phyloP scores from a whole-genome alignment of 92 coral and sea anemone genomes.

The Hydrozoanthus gracilis region DNA sequence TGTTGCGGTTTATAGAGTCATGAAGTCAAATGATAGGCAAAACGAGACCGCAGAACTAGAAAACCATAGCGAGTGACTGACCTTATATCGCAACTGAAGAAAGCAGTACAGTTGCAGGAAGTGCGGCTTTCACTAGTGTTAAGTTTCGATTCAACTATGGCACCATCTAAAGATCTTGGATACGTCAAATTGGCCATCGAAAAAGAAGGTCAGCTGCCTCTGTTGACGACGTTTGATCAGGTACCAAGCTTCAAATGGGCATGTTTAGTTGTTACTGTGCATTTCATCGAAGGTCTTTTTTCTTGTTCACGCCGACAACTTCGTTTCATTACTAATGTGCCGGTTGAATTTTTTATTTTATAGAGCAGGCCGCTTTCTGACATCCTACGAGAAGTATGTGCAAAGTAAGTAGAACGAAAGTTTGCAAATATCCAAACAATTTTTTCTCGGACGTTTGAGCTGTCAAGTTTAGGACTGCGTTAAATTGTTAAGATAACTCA shows the following conservation, averaged over 20 bases:
- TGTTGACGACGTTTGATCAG: slow-evolving; percentile 83
- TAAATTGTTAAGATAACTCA: neutral
- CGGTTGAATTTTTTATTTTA: slow-evolving; percentile 20
- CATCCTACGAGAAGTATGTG: slow-evolving; percentile 75
- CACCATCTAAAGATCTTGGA: slow-evolving; percentile 59
- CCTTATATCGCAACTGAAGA: neutral
- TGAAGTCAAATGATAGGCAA: slow-evolving; percentile 18
- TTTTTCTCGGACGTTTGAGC: neutral
- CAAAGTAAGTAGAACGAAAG: slow-evolving; percentile 64
- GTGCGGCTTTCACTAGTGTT: neutral
- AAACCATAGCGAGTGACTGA: slow-evolving; percentile 6
- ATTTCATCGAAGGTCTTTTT: neutral
- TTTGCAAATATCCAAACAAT: neutral
- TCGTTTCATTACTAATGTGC: neutral
- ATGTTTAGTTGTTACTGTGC: neutral
- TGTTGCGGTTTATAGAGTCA: neutral
- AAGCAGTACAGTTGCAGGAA: slow-evolving; percentile 26
- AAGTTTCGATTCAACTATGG: slow-evolving; percentile 19
- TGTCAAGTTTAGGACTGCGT: neutral
- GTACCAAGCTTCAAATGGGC: slow-evolving; percentile 32
- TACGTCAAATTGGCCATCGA: slow-evolving; percentile 80
- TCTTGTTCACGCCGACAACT: neutral
- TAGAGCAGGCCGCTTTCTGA: slow-evolving; percentile 82
- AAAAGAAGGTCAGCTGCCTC: slow-evolving; percentile 84
- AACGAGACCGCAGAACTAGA: neutral